phyloP scores from a whole-genome alignment of 2,797 vertebrate genomes.

The Bradypodion pumilum region DNA sequence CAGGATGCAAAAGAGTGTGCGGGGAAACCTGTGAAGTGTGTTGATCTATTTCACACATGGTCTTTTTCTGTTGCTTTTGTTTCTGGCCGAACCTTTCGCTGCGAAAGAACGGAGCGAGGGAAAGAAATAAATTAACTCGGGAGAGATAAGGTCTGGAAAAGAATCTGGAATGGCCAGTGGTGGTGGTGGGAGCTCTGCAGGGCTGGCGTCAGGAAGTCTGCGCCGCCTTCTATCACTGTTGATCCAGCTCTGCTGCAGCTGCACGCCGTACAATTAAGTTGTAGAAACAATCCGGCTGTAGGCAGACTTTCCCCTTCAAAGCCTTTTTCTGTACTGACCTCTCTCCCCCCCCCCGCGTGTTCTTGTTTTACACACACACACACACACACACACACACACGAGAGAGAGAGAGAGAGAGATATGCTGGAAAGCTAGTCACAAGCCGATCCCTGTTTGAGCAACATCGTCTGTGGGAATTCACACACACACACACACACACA shows the following conservation, averaged over 20 bases:
- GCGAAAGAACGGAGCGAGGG: conserved; percentile 31
- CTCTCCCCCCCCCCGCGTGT: conserved; percentile 38
- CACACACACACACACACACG: conserved; percentile 54
- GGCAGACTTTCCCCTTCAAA: conserved; percentile 79
- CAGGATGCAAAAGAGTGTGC: conserved; percentile 63
- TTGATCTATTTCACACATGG: conserved; percentile 65
- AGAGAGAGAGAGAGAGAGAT: no score
- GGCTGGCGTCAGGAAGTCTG: conserved; percentile 88
- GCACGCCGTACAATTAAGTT: conserved; percentile 79
- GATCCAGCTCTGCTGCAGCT: conserved; percentile 83
- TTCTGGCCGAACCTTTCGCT: conserved; percentile 75
- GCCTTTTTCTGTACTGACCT: conserved; percentile 75
- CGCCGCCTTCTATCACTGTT: conserved; percentile 78
- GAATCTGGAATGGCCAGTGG: conserved; percentile 80
- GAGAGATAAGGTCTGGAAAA: conserved; percentile 83
- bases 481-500: no score
- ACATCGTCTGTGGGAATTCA: no score
- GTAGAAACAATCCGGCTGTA: conserved; percentile 79
- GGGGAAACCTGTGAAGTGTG: conserved; percentile 58
- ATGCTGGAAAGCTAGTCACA: no score
- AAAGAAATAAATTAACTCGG: conserved; percentile 60
- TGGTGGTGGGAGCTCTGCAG: conserved; percentile 80
- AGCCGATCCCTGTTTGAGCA: no score
- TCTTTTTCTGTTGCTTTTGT: conserved; percentile 70
- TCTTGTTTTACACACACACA: conserved; percentile 46